Conservation (phyloP, 2,797 vertebrate genomes). For the Acipenser ruthenus region DNA sequence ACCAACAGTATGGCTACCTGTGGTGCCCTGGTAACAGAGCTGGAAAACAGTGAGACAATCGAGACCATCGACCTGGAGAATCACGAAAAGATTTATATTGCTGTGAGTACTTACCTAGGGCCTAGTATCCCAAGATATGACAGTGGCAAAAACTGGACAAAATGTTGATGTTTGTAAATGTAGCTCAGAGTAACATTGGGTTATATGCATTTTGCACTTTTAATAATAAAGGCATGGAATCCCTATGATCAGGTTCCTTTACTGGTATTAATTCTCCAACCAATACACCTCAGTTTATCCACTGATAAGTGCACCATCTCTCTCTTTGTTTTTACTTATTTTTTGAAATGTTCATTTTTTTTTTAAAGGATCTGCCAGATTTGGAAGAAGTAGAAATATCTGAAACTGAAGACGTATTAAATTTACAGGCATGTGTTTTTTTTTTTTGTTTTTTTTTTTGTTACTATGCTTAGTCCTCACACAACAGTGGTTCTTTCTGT, state of each 20-base stretch:
- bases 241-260: not conserved
- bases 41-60: slow-evolving; percentile 39
- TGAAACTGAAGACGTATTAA: slow-evolving; percentile 19
- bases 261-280: not conserved
- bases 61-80: slow-evolving; percentile 41
- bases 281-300: slow-evolving; percentile 4
- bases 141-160: no score
- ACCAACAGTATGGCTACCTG: slow-evolving; percentile 24
- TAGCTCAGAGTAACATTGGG: no score
- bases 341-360: not conserved
- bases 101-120: slow-evolving; percentile 40
- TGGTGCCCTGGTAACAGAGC: slow-evolving; percentile 37
- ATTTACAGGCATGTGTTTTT: slow-evolving; percentile 33
- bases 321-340: no score
- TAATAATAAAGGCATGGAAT: no score
- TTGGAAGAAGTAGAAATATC: slow-evolving; percentile 67
- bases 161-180: no score
- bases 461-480: not conserved
- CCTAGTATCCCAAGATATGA: no score
- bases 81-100: slow-evolving; percentile 43
- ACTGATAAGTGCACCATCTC: not conserved
- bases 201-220: no score
- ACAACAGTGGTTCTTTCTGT: slow-evolving; percentile 1
- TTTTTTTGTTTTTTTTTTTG: not conserved
- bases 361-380: slow-evolving; percentile 76